Conservation (phyloP, 2,888 invertebrate species). For the Eristalis intricaria region DNA sequence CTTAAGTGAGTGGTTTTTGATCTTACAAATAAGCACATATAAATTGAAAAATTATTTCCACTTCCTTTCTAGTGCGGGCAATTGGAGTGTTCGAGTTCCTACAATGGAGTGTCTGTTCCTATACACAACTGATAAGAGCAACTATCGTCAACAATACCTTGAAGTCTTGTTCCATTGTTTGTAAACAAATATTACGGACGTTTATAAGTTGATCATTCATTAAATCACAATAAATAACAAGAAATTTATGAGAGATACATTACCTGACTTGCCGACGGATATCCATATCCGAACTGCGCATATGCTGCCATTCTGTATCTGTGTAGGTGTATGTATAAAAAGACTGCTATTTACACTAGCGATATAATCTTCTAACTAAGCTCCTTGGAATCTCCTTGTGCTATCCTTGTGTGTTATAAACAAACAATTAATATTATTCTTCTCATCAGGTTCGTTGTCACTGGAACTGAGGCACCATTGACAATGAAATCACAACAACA, state of each 20-base stretch:
- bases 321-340: constrained; percentile 42
- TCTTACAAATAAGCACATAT: too few relatives aligned
- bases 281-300: constrained; percentile 95
- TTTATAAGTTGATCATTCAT: neutral
- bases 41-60: too few relatives aligned
- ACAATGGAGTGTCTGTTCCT: too few relatives aligned
- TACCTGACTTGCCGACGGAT: constrained; percentile 96
- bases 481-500: constrained; percentile 54
- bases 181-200: neutral
- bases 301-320: constrained; percentile 85
- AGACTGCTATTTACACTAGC: constrained; percentile 68
- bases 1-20: too few relatives aligned
- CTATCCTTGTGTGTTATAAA: constrained; percentile 68
- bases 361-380: constrained; percentile 57
- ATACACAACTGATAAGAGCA: too few relatives aligned
- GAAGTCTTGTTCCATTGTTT: neutral
- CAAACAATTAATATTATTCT: constrained; percentile 56
- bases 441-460: constrained; percentile 64
- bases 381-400: constrained; percentile 63
- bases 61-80: too few relatives aligned
- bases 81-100: too few relatives aligned
- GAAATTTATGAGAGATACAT: constrained; percentile 76
- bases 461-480: constrained; percentile 57
- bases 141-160: too few relatives aligned
- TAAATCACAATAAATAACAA: neutral